phyloP scores from a whole-genome alignment of 2,888 invertebrate genomes.

The Athalia cordata region DNA sequence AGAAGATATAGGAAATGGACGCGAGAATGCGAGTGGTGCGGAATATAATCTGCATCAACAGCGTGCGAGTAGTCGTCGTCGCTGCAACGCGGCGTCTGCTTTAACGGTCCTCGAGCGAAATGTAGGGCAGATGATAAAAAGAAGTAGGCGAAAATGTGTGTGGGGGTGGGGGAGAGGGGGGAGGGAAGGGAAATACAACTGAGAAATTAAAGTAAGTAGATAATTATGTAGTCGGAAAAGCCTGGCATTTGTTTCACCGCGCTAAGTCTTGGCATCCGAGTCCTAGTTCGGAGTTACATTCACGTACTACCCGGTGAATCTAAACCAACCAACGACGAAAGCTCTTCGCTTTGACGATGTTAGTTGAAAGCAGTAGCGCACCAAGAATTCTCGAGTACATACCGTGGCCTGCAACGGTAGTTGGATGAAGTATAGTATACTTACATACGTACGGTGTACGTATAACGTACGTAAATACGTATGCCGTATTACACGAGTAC shows the following conservation, averaged over 20 bases:
- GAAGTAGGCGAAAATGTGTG: background rate
- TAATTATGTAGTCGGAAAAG: background rate
- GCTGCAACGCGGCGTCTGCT: too few relatives aligned
- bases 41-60: too few relatives aligned
- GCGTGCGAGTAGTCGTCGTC: too few relatives aligned
- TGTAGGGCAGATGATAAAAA: background rate
- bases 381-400: conserved; percentile 5
- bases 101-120: too few relatives aligned
- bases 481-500: too few relatives aligned
- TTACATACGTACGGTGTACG: background rate
- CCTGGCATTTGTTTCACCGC: background rate
- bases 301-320: background rate
- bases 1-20: too few relatives aligned
- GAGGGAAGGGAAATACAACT: too few relatives aligned
- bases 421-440: background rate
- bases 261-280: background rate
- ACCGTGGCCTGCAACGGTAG: too few relatives aligned
- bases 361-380: conserved; percentile 16
- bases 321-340: background rate
- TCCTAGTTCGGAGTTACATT: background rate
- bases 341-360: conserved; percentile 27
- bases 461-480: background rate
- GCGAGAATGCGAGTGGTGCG: too few relatives aligned
- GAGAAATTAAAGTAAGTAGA: background rate
- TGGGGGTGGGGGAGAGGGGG: too few relatives aligned